phyloP scores from a whole-genome alignment of 2,888 invertebrate genomes.

The Lapara coniferarum region DNA sequence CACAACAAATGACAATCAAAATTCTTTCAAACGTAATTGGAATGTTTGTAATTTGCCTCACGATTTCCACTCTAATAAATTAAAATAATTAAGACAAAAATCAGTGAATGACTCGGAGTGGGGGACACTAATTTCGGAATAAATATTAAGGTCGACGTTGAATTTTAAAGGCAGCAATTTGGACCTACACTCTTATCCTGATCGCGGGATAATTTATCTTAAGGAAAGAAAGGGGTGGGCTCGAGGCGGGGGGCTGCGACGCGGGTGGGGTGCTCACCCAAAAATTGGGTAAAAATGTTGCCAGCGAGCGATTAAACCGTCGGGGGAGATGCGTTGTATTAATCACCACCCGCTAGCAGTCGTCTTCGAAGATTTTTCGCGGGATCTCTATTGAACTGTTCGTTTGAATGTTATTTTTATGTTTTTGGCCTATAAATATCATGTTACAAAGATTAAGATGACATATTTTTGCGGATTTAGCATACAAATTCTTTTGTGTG shows the following conservation, averaged over 20 bases:
- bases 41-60: constrained; percentile 27
- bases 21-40: constrained; percentile 35
- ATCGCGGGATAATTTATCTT: constrained; percentile 83
- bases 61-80: constrained; percentile 29
- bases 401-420: not conserved
- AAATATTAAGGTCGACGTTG: constrained; percentile 78
- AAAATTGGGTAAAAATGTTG: constrained; percentile 84
- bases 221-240: constrained; percentile 83
- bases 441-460: no score
- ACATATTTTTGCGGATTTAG: no score
- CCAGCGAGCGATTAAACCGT: constrained; percentile 83
- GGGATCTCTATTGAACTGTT: constrained; percentile 59
- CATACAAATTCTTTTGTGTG: no score
- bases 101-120: constrained; percentile 53
- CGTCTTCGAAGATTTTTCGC: constrained; percentile 75
- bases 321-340: constrained; percentile 83
- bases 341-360: constrained; percentile 80
- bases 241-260: constrained; percentile 48
- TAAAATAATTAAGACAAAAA: constrained; percentile 28
- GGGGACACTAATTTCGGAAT: constrained; percentile 64
- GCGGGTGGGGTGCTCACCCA: constrained; percentile 62
- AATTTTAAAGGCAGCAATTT: constrained; percentile 83
- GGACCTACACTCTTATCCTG: constrained; percentile 84
- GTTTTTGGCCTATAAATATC: no score
- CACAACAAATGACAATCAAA: constrained; percentile 24